phyloP scores from a whole-genome alignment of 2,113 vertebrate genomes.

The Spheniscus mendiculus region DNA sequence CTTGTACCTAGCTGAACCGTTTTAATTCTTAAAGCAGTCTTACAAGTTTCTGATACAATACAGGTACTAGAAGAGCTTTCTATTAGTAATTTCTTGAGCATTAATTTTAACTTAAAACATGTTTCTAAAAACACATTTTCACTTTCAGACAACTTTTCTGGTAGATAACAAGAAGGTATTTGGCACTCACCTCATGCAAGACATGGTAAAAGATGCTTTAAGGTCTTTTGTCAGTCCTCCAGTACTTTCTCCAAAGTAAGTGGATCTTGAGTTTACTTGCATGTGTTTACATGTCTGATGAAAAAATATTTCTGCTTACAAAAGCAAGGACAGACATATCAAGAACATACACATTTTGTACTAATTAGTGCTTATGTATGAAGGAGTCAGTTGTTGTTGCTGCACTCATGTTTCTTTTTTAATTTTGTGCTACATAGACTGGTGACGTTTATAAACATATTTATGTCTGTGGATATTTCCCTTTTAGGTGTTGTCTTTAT shows the following conservation, averaged over 20 bases:
- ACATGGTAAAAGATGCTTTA: conserved; percentile 97
- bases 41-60: background rate
- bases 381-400: background rate
- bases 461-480: background rate
- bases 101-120: background rate
- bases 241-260: conserved; percentile 96
- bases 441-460: background rate
- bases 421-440: background rate
- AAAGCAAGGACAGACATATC: background rate
- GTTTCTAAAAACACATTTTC: background rate
- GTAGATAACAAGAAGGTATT: conserved; percentile 99
- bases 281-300: background rate
- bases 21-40: background rate
- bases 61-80: background rate
- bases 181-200: conserved; percentile 97
- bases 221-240: conserved; percentile 96
- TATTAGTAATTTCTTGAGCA: background rate
- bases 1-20: background rate
- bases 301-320: background rate
- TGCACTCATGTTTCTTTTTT: background rate
- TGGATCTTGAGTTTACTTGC: background rate
- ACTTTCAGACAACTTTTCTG: conserved; percentile 91
- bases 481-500: conserved; percentile 91
- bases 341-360: background rate
- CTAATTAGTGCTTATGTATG: background rate